These are phyloP conservation scores for Aculops lycopersici DNA, from an alignment of 1,140 invertebrate species.

Conservation along the genomic window DNA sequence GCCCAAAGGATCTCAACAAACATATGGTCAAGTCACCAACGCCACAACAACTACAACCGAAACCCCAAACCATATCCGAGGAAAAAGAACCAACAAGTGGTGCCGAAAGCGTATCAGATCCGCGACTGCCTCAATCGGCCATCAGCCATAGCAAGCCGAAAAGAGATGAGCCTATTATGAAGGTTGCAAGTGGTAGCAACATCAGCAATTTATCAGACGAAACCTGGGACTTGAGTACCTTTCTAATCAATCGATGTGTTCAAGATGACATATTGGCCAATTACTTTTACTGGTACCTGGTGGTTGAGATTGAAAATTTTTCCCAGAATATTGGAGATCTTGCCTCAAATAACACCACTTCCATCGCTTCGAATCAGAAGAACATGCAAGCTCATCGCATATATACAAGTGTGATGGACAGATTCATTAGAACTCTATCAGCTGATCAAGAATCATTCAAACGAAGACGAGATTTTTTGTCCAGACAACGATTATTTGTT, in stretches of 20 bases:
- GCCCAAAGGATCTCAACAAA: too few relatives aligned
- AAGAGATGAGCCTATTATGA: neutral
- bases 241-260: constrained; percentile 60
- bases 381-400: constrained; percentile 25
- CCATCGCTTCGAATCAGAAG: neutral
- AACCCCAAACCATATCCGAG: neutral
- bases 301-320: constrained; percentile 54
- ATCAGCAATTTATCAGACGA: constrained; percentile 12
- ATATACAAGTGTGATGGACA: constrained; percentile 58
- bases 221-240: constrained; percentile 61
- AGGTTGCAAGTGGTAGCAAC: neutral
- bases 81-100: neutral
- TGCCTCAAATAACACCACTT: neutral
- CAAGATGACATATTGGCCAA: constrained; percentile 61
- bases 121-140: neutral
- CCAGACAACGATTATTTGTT: constrained; percentile 56
- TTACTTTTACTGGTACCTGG: constrained; percentile 87
- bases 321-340: constrained; percentile 15
- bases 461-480: constrained; percentile 30
- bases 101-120: too few relatives aligned
- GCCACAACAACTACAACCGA: neutral
- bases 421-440: constrained; percentile 28
- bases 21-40: too few relatives aligned
- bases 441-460: constrained; percentile 33
- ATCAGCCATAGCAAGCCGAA: neutral